A percentile compares a stretch with the other conserved stretches of the same genome.
phyloP scores from a whole-genome alignment of 2,888 invertebrate species.

The Seladonia tumulorum region DNA sequence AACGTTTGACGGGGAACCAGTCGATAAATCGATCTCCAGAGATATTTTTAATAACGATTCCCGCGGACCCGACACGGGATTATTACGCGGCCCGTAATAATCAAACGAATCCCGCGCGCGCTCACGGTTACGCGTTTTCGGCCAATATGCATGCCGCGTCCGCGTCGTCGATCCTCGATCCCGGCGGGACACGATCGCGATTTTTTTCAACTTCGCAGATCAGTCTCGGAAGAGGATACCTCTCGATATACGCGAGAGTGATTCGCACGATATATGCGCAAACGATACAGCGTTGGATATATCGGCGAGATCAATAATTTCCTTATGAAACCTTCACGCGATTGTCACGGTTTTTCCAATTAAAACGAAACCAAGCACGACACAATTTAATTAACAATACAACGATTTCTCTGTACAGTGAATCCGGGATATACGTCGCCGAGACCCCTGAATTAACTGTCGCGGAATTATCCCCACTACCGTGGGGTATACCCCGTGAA shows the following conservation, averaged over 20 bases:
- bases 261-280: no score
- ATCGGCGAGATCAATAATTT: no score
- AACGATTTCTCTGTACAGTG: no score
- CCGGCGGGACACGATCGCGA: not conserved
- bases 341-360: not conserved
- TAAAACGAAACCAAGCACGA: not conserved
- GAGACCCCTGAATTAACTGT: no score
- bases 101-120: slow-evolving; percentile 21
- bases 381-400: not conserved
- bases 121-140: slow-evolving; percentile 21
- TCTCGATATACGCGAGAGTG: not conserved
- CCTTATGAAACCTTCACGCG: no score
- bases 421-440: no score
- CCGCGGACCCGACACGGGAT: not conserved
- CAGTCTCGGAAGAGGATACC: not conserved
- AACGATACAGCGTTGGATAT: no score
- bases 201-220: not conserved
- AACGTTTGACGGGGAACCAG: slow-evolving; percentile 20
- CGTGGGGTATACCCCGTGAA: no score
- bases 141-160: not conserved
- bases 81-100: slow-evolving; percentile 2
- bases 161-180: not conserved
- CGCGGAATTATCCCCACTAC: no score
- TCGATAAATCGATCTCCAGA: slow-evolving; percentile 46
- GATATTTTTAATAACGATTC: slow-evolving; percentile 52